A percentile compares a stretch with the other conserved stretches of the same genome.
Evolutionary conservation across 1,140 invertebrate species (phyloP).

Genomic region (Pseudomyrmex gracilis): DNA sequence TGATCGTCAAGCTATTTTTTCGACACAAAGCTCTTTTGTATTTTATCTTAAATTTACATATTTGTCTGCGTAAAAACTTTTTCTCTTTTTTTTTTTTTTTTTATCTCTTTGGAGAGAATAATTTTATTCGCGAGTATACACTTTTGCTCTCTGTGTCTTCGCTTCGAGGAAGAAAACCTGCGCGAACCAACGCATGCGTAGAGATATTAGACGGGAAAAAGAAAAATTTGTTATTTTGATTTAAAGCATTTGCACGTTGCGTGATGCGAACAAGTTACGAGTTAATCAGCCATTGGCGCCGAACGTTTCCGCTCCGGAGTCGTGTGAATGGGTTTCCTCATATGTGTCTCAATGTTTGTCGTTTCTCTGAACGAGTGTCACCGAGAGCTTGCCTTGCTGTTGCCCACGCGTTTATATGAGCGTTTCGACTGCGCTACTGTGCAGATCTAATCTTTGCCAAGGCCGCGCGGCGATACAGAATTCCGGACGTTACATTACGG

Average conservation of each 20-base stretch:
- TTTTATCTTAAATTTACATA: not conserved
- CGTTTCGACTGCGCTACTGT: conserved; percentile 27
- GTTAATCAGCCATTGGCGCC: conserved; percentile 30
- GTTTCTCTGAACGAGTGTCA: conserved; percentile 10
- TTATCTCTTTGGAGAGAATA: not conserved
- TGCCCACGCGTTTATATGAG: not conserved
- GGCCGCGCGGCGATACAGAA: conserved; percentile 11
- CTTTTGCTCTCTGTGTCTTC: not conserved
- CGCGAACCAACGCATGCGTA: not conserved
- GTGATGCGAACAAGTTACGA: conserved; percentile 7
- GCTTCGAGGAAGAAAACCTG: not conserved
- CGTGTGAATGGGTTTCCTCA: not conserved
- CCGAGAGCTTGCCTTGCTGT: not conserved
- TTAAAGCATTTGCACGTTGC: not conserved
- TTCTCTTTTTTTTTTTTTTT: not conserved
- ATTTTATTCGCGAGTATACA: not conserved
- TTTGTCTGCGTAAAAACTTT: not conserved
- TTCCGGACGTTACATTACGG: conserved; percentile 49
- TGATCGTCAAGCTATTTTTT: not conserved
- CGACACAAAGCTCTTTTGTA: not conserved
- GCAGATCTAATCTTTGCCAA: conserved; percentile 51
- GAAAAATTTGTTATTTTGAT: conserved; percentile 14
- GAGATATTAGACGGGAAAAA: not conserved
- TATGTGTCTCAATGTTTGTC: conserved; percentile 2
- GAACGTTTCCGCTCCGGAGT: not conserved